Conservation (phyloP, 2,888 invertebrate genomes). For the Oeneis ivallda region DNA sequence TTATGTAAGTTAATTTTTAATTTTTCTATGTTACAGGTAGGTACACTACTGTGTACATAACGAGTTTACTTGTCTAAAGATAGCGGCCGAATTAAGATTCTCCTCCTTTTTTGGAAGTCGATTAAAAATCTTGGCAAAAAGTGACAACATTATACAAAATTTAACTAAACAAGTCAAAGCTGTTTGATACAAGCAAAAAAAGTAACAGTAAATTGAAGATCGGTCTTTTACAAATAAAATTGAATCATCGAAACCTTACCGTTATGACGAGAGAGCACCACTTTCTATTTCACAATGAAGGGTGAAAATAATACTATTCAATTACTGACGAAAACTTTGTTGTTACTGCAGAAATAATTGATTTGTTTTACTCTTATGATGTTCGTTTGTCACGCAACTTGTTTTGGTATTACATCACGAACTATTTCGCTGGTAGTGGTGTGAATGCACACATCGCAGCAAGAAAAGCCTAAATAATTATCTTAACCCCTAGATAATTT, state of each 20-base stretch:
- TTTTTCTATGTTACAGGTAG: too few species aligned
- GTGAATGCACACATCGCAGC: not conserved
- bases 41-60: too few species aligned
- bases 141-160: too few species aligned
- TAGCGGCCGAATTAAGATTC: too few species aligned
- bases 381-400: conserved; percentile 23
- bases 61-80: too few species aligned
- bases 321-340: conserved; percentile 38
- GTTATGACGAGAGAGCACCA: conserved; percentile 63
- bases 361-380: conserved; percentile 30
- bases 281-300: conserved; percentile 67
- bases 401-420: conserved; percentile 19
- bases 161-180: too few species aligned
- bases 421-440: not conserved
- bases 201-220: not conserved
- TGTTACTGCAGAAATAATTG: conserved; percentile 32
- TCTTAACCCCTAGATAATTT: too few species aligned
- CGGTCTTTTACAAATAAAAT: conserved; percentile 56
- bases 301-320: conserved; percentile 60
- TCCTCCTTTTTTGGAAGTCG: too few species aligned
- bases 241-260: conserved; percentile 46
- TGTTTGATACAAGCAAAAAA: too few species aligned
- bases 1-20: too few species aligned
- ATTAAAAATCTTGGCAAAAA: too few species aligned
- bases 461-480: too few species aligned